Percentiles rank a stretch among this genome's conserved stretches.
These are phyloP conservation scores for Corythornis madagascariensis DNA, from an alignment of 2,113 vertebrate genomes.

Conservation along the genomic window DNA sequence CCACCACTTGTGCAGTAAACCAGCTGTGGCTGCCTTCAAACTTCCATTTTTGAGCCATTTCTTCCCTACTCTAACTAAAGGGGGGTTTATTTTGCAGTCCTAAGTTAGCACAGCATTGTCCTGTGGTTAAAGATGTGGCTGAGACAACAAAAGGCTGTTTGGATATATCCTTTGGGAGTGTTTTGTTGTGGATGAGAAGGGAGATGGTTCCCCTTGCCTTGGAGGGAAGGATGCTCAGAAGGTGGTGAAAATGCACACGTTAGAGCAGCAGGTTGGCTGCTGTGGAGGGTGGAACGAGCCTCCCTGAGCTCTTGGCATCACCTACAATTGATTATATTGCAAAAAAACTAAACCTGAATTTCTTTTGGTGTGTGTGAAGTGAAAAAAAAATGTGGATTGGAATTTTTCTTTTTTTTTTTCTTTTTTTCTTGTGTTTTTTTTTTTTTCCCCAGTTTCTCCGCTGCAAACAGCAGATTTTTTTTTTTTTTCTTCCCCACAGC, in stretches of 20 bases:
- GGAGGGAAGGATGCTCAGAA: fast-evolving
- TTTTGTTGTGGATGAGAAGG: not conserved
- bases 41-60: not conserved
- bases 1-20: not conserved
- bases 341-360: not conserved
- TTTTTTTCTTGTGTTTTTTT: too few species aligned
- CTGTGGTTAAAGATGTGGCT: not conserved
- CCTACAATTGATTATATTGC: not conserved
- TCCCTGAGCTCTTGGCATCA: not conserved
- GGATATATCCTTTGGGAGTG: not conserved
- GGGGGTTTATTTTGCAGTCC: not conserved
- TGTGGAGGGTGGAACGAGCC: not conserved
- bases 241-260: not conserved
- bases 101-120: too few species aligned
- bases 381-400: not conserved
- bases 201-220: not conserved
- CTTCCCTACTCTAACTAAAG: not conserved
- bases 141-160: not conserved
- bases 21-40: not conserved
- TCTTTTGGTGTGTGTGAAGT: not conserved
- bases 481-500: too few species aligned
- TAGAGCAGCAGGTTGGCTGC: not conserved
- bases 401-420: not conserved
- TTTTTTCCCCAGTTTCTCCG: too few species aligned
- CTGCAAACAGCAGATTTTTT: too few species aligned